A percentile compares a stretch with the other conserved stretches of the same genome.
These are phyloP conservation scores for Epinotia nisella DNA, from an alignment of 2,888 invertebrate genomes.

Conservation along the genomic window DNA sequence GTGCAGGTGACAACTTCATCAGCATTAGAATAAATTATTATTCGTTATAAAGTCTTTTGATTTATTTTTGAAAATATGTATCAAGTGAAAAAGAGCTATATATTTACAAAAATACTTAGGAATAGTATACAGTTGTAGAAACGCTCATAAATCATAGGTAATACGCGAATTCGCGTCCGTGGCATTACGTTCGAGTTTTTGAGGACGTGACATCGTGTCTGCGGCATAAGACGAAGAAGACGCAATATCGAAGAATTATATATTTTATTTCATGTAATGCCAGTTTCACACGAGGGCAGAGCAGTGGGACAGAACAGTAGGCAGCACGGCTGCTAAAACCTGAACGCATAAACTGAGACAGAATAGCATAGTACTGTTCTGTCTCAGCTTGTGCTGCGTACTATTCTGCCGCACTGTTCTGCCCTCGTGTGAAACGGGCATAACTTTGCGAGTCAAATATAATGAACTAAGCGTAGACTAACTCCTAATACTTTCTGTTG, in stretches of 20 bases:
- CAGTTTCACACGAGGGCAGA: no score
- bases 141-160: constrained; percentile 10
- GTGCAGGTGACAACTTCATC: constrained; percentile 20
- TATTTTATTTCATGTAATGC: no score
- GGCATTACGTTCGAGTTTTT: no score
- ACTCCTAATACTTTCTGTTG: constrained; percentile 18
- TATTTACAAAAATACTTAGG: constrained; percentile 15
- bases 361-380: no score
- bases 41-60: constrained; percentile 14
- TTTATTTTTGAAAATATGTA: constrained; percentile 17
- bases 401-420: constrained; percentile 5
- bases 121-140: constrained; percentile 7
- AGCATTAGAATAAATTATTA: constrained; percentile 25
- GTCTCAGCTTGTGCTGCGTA: constrained; percentile 14
- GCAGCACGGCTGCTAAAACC: no score
- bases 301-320: no score
- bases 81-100: constrained; percentile 8
- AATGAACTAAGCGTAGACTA: constrained; percentile 18
- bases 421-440: constrained; percentile 17
- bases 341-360: no score
- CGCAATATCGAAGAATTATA: neutral
- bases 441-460: constrained; percentile 20
- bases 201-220: neutral
- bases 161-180: no score
- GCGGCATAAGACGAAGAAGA: no score